Percentiles rank a stretch among this genome's conserved stretches.
phyloP scores from a whole-genome alignment of 2,113 vertebrate genomes.

The Peromyscus maniculatus region DNA sequence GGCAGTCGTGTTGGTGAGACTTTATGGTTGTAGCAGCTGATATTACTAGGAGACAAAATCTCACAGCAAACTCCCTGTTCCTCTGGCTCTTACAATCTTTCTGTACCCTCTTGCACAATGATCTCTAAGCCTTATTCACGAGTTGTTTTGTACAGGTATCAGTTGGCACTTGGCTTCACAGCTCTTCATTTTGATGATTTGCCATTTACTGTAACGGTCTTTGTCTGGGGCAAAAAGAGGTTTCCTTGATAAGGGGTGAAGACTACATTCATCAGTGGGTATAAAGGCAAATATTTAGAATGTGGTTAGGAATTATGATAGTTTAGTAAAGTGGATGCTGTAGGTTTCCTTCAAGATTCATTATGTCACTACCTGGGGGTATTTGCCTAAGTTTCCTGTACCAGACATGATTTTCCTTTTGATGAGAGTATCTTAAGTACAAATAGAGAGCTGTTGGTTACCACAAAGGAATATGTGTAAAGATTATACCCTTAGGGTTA shows the following conservation, averaged over 20 bases:
- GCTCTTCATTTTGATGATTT: neutral
- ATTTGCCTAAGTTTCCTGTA: neutral
- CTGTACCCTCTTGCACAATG: neutral
- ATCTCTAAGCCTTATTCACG: neutral
- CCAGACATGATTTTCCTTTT: neutral
- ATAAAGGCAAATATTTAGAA: neutral
- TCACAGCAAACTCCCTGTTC: neutral
- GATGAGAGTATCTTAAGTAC: neutral
- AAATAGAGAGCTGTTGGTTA: neutral
- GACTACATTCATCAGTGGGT: too few species aligned
- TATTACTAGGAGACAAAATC: neutral
- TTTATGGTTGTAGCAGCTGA: neutral
- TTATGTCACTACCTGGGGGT: neutral
- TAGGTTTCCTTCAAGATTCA: neutral
- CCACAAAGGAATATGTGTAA: neutral
- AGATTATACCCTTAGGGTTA: neutral
- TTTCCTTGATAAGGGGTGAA: neutral
- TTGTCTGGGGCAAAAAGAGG: neutral
- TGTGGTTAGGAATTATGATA: too few species aligned
- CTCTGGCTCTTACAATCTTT: neutral
- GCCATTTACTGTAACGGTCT: neutral
- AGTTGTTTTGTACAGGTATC: neutral
- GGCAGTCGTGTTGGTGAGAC: neutral
- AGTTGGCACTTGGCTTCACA: neutral
- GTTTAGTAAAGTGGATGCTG: neutral